These are phyloP conservation scores for Pomacea canaliculata DNA, from an alignment of 2,888 invertebrate species.

Conservation along the genomic window DNA sequence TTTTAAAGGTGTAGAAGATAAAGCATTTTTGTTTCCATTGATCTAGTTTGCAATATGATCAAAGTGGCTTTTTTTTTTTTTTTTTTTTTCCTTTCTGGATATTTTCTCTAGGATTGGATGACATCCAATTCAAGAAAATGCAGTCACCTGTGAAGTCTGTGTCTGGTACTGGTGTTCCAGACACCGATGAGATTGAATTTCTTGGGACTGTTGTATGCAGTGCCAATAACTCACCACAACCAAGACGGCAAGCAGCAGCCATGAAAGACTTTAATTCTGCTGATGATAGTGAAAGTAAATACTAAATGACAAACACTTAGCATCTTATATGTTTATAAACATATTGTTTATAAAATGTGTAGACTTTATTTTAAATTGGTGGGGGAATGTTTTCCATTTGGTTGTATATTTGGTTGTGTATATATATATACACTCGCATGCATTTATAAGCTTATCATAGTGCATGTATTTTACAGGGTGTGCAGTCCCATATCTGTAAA, in stretches of 20 bases:
- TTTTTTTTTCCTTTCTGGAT: too few relatives aligned
- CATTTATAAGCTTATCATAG: too few relatives aligned
- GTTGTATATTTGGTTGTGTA: too few relatives aligned
- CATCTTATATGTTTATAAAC: too few relatives aligned
- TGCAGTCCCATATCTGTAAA: too few relatives aligned
- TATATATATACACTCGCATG: too few relatives aligned
- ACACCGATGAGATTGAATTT: constrained; percentile 26
- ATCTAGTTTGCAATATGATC: background rate
- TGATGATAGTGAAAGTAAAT: constrained; percentile 25
- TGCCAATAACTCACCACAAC: background rate
- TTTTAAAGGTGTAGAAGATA: too few relatives aligned
- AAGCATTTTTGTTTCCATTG: too few relatives aligned
- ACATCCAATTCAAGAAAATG: background rate
- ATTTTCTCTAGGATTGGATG: background rate
- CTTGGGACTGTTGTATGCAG: constrained; percentile 19
- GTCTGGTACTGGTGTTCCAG: constrained; percentile 29
- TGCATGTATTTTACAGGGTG: too few relatives aligned
- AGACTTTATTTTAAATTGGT: too few relatives aligned
- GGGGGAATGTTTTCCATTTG: too few relatives aligned
- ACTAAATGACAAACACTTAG: background rate
- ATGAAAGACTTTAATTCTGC: constrained; percentile 15
- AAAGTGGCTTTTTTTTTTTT: background rate
- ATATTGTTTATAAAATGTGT: too few relatives aligned
- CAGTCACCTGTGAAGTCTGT: constrained; percentile 1
- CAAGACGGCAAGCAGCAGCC: constrained; percentile 26